Percentiles rank a stretch among this genome's conserved stretches.
Conservation (phyloP, 2,113 vertebrate species). For the Trachemys scripta region DNA sequence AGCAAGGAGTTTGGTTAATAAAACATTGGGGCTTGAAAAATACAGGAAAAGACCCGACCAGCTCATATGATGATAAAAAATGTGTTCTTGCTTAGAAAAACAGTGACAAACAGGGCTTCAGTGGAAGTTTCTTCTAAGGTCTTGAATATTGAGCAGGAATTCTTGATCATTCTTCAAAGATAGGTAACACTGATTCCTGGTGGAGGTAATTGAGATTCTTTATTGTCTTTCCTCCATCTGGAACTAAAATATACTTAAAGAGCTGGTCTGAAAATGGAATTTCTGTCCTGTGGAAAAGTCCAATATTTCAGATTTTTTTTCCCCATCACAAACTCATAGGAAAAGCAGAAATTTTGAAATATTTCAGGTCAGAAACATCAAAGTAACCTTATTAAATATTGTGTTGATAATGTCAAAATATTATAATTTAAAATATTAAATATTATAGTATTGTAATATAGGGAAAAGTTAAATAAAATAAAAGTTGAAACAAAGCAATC, state of each 20-base stretch:
- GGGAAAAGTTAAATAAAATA: background rate
- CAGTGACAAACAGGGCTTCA: background rate
- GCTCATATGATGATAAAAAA: conserved; percentile 32
- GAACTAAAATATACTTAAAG: background rate
- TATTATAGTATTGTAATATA: background rate
- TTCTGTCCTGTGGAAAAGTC: background rate
- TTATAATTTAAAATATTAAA: background rate
- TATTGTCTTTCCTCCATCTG: background rate
- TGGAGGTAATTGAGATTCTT: conserved; percentile 21
- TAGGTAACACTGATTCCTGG: background rate
- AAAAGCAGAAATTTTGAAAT: background rate
- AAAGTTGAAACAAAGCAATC: background rate
- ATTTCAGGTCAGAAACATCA: background rate
- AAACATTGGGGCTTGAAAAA: conserved; percentile 68
- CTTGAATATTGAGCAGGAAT: background rate
- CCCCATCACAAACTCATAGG: background rate
- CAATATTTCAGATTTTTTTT: background rate
- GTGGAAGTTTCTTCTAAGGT: background rate
- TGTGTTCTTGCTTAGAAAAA: conserved; percentile 22
- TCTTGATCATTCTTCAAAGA: conserved; percentile 1
- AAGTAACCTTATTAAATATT: background rate
- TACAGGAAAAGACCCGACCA: conserved; percentile 55
- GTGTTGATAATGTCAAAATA: background rate
- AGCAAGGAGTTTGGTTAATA: conserved; percentile 71
- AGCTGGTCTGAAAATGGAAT: background rate